These are phyloP conservation scores for Steinernema hermaphroditum DNA, from an alignment of 2,888 invertebrate species.

Conservation along the genomic window DNA sequence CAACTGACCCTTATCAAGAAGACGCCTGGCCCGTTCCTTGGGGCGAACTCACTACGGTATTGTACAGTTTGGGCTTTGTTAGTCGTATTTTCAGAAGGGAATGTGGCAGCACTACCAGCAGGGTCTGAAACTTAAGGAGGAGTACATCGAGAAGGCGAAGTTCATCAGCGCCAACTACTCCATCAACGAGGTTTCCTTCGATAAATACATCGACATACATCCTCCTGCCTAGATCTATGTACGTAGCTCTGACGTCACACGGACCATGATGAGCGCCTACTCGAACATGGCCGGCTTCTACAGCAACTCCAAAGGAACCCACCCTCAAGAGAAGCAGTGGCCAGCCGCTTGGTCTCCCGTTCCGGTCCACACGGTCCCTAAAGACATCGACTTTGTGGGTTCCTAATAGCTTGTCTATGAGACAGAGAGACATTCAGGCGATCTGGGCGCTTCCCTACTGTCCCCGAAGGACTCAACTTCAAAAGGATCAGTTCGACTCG, in stretches of 20 bases:
- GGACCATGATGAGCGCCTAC: conserved; percentile 33
- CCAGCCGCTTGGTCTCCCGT: conserved; percentile 25
- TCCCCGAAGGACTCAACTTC: conserved; percentile 8
- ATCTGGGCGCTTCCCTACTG: neutral
- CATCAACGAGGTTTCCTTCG: neutral
- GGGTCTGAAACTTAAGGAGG: conserved; percentile 27
- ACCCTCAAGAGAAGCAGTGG: conserved; percentile 28
- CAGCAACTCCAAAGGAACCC: conserved; percentile 21
- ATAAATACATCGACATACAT: too few species aligned
- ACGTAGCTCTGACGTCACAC: conserved; percentile 25
- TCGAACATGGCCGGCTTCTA: conserved; percentile 34
- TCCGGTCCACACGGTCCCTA: conserved; percentile 27
- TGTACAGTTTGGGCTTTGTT: neutral
- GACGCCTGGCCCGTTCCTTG: conserved; percentile 28
- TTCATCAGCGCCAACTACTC: conserved; percentile 25
- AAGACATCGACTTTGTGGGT: conserved; percentile 2
- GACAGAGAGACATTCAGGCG: neutral
- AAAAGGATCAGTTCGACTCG: conserved; percentile 8
- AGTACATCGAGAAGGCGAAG: conserved; percentile 21
- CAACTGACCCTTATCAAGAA: conserved; percentile 30
- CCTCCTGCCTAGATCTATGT: conserved; percentile 10
- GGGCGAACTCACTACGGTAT: conserved; percentile 31
- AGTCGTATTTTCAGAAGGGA: conserved; percentile 21
- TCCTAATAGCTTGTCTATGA: neutral
- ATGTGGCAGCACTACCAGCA: conserved; percentile 34